phyloP scores from a whole-genome alignment of 1,140 invertebrate genomes.

The Calosoma granatense region DNA sequence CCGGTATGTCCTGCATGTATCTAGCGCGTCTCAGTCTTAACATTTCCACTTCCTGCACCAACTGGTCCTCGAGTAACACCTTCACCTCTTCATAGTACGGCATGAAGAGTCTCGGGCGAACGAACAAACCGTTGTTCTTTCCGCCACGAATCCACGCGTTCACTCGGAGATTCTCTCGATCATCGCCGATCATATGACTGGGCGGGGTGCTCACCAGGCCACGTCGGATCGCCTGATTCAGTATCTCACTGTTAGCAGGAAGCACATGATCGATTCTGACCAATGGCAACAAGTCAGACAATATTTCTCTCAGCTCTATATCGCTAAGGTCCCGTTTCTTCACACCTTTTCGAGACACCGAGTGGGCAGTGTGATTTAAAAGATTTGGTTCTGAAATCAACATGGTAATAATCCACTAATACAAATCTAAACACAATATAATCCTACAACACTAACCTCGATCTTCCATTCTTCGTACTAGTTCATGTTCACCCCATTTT shows the following conservation, averaged over 20 bases:
- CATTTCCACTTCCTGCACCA: slow-evolving; percentile 67
- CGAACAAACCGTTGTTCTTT: slow-evolving; percentile 70
- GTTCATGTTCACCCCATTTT: slow-evolving; percentile 83
- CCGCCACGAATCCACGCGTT: slow-evolving; percentile 77
- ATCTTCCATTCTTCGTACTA: slow-evolving; percentile 74
- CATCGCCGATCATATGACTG: slow-evolving; percentile 74
- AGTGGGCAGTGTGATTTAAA: slow-evolving; percentile 83
- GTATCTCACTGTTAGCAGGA: slow-evolving; percentile 72
- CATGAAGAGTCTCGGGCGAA: slow-evolving; percentile 80
- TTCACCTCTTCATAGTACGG: slow-evolving; percentile 92
- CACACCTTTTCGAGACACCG: slow-evolving; percentile 74
- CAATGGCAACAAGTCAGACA: slow-evolving; percentile 70
- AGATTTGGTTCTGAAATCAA: slow-evolving; percentile 70
- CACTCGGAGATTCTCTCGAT: slow-evolving; percentile 55
- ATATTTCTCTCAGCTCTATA: slow-evolving; percentile 74
- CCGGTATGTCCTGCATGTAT: slow-evolving; percentile 71
- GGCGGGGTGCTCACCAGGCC: slow-evolving; percentile 78
- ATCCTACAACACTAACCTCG: slow-evolving; percentile 41
- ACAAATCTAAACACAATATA: neutral
- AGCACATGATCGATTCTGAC: slow-evolving; percentile 84
- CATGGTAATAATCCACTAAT: slow-evolving; percentile 8
- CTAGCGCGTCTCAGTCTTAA: slow-evolving; percentile 59
- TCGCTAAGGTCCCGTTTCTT: slow-evolving; percentile 79
- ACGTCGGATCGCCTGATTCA: slow-evolving; percentile 66
- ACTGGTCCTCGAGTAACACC: slow-evolving; percentile 75